Percentiles rank a stretch among this genome's conserved stretches.
phyloP scores from a whole-genome alignment of 1,140 invertebrate genomes.

The Drosophila yakuba region DNA sequence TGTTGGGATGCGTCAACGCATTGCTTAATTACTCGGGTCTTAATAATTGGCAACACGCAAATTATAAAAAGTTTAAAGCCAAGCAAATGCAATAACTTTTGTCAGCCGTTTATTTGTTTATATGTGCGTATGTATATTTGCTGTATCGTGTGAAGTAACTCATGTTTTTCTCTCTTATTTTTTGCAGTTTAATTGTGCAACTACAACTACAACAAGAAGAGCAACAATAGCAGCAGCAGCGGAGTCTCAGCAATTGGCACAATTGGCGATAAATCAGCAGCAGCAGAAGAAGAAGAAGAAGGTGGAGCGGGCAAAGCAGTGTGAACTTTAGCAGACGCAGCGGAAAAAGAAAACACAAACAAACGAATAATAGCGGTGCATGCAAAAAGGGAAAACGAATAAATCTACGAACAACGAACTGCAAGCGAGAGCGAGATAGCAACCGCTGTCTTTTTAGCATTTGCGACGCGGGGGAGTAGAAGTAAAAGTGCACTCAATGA shows the following conservation, averaged over 20 bases:
- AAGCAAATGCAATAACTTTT: slow-evolving; percentile 33
- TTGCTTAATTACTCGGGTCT: slow-evolving; percentile 29
- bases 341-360: slow-evolving; percentile 23
- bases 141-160: slow-evolving; percentile 44
- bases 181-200: slow-evolving; percentile 76
- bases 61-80: slow-evolving; percentile 24
- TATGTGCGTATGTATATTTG: slow-evolving; percentile 2
- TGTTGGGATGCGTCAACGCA: slow-evolving; percentile 5
- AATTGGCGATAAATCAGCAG: slow-evolving; percentile 79
- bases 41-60: slow-evolving; percentile 32
- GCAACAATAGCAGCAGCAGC: slow-evolving; percentile 50
- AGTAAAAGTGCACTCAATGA: slow-evolving; percentile 36
- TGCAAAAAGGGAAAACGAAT: slow-evolving; percentile 43
- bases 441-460: slow-evolving; percentile 18
- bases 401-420: slow-evolving; percentile 45
- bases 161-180: slow-evolving; percentile 18
- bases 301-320: slow-evolving; percentile 1
- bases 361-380: slow-evolving; percentile 26
- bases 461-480: slow-evolving; percentile 7
- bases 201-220: slow-evolving; percentile 51
- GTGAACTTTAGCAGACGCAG: slow-evolving; percentile 48
- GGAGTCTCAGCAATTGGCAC: slow-evolving; percentile 68
- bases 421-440: slow-evolving; percentile 3
- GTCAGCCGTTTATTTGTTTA: slow-evolving; percentile 8
- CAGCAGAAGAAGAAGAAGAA: slow-evolving; percentile 21